These are phyloP conservation scores for Peromyscus melanophrys DNA, from an alignment of 2,797 vertebrate species.

Conservation along the genomic window DNA sequence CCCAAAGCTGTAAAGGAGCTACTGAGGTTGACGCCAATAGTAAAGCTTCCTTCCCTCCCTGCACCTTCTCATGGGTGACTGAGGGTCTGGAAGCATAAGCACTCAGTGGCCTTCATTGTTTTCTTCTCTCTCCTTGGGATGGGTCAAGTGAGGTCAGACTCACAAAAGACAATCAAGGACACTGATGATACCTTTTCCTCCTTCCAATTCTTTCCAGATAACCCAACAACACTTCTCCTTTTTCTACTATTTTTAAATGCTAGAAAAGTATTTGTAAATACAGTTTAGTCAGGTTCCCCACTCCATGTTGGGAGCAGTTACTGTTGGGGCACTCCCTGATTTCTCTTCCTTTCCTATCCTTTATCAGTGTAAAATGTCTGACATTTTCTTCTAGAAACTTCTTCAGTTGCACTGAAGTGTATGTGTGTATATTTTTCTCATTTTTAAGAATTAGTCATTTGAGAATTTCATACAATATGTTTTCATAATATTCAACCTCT, in stretches of 20 bases:
- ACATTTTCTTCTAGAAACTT: conserved; percentile 34
- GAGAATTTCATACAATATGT: neutral
- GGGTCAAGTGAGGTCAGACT: conserved; percentile 1
- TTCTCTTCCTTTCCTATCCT: neutral
- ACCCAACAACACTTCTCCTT: neutral
- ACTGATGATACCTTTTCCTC: neutral
- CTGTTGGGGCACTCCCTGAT: neutral
- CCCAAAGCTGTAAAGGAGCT: neutral
- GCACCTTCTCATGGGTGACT: neutral
- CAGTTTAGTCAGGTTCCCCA: neutral
- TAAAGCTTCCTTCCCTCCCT: neutral
- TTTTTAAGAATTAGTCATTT: neutral
- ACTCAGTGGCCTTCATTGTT: neutral
- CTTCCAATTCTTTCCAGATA: neutral
- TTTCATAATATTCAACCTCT: neutral
- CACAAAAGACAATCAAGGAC: neutral
- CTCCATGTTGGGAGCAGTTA: neutral
- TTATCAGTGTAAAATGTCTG: conserved; percentile 26
- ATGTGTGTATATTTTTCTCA: neutral
- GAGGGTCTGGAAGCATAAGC: neutral
- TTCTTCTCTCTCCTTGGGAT: neutral
- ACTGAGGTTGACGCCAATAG: neutral
- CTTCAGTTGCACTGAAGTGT: neutral
- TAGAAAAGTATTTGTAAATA: conserved; percentile 2
- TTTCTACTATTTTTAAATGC: conserved; percentile 38